Percentiles rank a stretch among this genome's conserved stretches.
phyloP scores from a whole-genome alignment of 2,113 vertebrate species.

The Tetrax tetrax region DNA sequence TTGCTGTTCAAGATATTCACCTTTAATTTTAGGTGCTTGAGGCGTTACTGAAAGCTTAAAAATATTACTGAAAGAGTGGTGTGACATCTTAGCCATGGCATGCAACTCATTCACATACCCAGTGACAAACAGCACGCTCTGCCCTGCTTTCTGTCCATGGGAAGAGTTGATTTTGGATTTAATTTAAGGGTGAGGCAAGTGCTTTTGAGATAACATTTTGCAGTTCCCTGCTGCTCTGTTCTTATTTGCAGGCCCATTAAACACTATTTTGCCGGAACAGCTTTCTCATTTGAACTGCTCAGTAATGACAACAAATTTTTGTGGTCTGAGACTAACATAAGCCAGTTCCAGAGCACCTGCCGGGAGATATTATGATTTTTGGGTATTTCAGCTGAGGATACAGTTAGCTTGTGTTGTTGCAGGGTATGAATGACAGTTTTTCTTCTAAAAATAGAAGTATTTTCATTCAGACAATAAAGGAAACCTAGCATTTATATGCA shows the following conservation, averaged over 20 bases:
- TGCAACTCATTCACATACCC: not conserved
- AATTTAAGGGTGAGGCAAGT: conserved; percentile 6
- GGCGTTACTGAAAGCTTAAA: not conserved
- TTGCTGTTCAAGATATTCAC: not conserved
- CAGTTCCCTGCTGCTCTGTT: conserved; percentile 1
- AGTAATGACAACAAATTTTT: not conserved
- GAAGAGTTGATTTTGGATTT: conserved; percentile 39
- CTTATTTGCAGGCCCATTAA: conserved; percentile 10
- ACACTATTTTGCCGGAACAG: not conserved
- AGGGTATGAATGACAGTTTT: not conserved
- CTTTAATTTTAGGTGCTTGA: conserved; percentile 22
- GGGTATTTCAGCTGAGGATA: not conserved
- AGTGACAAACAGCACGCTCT: not conserved
- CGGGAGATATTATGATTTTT: not conserved
- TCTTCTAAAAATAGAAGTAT: not conserved
- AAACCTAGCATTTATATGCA: not conserved
- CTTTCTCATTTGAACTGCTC: not conserved
- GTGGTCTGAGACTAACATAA: not conserved
- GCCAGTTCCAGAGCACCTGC: not conserved
- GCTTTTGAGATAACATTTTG: conserved; percentile 30
- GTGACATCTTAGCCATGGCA: conserved; percentile 7
- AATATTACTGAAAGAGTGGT: not conserved
- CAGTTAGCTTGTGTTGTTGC: not conserved
- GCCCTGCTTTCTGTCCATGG: not conserved
- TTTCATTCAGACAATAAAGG: not conserved